A percentile compares a stretch with the other conserved stretches of the same genome.
These are phyloP conservation scores for Ifrita kowaldi DNA, from an alignment of 2,113 vertebrate genomes.

Conservation along the genomic window DNA sequence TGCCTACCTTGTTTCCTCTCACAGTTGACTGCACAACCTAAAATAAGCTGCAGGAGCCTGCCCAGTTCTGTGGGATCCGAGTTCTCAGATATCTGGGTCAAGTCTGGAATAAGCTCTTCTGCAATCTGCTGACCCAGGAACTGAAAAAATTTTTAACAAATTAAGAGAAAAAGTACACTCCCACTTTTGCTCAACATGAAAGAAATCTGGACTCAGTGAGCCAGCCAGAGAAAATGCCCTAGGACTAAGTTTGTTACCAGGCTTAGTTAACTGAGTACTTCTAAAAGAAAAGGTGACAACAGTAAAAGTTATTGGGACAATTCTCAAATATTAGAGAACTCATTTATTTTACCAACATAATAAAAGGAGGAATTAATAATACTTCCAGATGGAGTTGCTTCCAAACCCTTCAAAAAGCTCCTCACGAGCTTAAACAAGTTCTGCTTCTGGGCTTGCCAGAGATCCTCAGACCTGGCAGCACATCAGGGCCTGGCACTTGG, in stretches of 20 bases:
- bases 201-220: neutral
- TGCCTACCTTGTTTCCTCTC: constrained; percentile 90
- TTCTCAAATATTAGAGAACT: neutral
- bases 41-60: constrained; percentile 90
- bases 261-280: neutral
- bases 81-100: constrained; percentile 84
- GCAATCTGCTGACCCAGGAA: constrained; percentile 88
- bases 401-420: neutral
- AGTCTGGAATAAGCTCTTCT: constrained; percentile 86
- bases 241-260: neutral
- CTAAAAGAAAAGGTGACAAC: neutral
- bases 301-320: neutral
- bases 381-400: neutral
- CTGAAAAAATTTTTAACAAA: constrained; percentile 45
- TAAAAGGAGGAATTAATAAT: neutral
- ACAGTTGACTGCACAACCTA: constrained; percentile 95
- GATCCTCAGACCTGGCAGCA: neutral
- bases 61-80: constrained; percentile 84
- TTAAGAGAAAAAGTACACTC: neutral
- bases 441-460: neutral
- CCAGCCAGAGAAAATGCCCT: neutral
- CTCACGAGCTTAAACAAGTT: neutral
- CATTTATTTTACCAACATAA: neutral
- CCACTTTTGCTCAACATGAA: neutral
- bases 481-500: accelerated